These are phyloP conservation scores for Atta texana DNA, from an alignment of 1,140 invertebrate species.

Conservation along the genomic window DNA sequence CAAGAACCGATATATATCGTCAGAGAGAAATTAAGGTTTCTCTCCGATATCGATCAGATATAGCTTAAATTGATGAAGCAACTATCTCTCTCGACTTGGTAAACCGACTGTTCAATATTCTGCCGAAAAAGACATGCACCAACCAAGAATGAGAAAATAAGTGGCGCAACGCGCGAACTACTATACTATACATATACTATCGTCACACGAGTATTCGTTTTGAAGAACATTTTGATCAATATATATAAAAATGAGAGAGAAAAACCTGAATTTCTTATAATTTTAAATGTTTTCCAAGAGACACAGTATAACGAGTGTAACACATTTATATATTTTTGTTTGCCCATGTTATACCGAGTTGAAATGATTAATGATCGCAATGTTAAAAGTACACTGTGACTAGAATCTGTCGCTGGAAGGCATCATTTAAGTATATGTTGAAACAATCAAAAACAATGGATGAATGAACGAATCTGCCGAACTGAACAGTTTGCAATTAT, in stretches of 20 bases:
- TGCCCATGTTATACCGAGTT: no score
- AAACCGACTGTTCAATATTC: background rate
- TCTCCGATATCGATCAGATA: background rate
- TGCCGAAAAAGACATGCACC: background rate
- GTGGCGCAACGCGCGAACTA: background rate
- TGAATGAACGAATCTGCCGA: no score
- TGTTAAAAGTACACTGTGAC: no score
- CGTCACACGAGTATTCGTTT: background rate
- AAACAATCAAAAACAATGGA: no score
- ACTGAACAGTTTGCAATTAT: no score
- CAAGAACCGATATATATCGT: background rate
- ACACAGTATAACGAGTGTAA: background rate
- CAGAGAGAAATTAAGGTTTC: no score
- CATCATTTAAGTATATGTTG: no score
- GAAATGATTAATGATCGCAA: no score
- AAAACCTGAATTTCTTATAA: no score
- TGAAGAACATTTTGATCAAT: constrained; percentile 26
- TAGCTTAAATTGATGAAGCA: background rate
- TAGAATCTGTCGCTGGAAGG: no score
- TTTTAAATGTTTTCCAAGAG: background rate
- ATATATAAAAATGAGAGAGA: background rate
- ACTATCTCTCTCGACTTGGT: background rate
- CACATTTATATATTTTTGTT: no score
- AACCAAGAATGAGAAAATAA: background rate
- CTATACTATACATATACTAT: no score